Evolutionary conservation across 1,140 invertebrate species (phyloP).

Genomic region (Chymomyza costata): DNA sequence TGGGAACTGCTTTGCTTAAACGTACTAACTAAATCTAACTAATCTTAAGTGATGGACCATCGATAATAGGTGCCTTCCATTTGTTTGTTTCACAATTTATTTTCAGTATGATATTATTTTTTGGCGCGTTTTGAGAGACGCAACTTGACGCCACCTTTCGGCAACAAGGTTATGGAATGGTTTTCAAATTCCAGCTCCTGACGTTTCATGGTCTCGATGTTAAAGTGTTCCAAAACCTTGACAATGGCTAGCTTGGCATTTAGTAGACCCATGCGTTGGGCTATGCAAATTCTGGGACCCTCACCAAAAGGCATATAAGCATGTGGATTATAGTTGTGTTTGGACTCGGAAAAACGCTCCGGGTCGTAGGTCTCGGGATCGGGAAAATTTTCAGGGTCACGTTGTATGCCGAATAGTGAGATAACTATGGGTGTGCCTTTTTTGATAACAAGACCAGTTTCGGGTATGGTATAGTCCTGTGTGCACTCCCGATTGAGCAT

Average conservation of each 20-base stretch:
- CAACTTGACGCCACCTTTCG: slow-evolving; percentile 54
- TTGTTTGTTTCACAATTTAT: slow-evolving; percentile 15
- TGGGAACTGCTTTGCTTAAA: too few relatives aligned
- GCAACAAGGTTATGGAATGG: slow-evolving; percentile 36
- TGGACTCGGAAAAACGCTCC: slow-evolving; percentile 78
- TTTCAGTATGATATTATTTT: neutral
- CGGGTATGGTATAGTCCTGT: slow-evolving; percentile 73
- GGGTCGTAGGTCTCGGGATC: slow-evolving; percentile 82
- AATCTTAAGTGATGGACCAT: too few relatives aligned
- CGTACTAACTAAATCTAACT: too few relatives aligned
- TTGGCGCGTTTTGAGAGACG: slow-evolving; percentile 40
- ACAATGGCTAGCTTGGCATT: slow-evolving; percentile 53
- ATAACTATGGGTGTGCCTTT: slow-evolving; percentile 76
- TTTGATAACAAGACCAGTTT: slow-evolving; percentile 66
- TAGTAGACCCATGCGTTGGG: slow-evolving; percentile 50
- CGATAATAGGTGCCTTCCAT: too few relatives aligned
- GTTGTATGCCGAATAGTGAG: slow-evolving; percentile 74
- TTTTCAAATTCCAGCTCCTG: slow-evolving; percentile 36
- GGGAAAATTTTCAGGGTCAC: slow-evolving; percentile 78
- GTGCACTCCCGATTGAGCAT: slow-evolving; percentile 76
- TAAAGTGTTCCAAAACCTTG: slow-evolving; percentile 51
- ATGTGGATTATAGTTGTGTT: slow-evolving; percentile 57
- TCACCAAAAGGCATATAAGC: slow-evolving; percentile 83
- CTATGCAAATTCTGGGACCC: slow-evolving; percentile 78
- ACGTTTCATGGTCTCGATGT: slow-evolving; percentile 48